Evolutionary conservation across 37 sponge, comb jelly and placozoan genomes (phyloP), one percentile per base, ranked within the genome.

Genomic region (Axinella damicornis): DNA sequence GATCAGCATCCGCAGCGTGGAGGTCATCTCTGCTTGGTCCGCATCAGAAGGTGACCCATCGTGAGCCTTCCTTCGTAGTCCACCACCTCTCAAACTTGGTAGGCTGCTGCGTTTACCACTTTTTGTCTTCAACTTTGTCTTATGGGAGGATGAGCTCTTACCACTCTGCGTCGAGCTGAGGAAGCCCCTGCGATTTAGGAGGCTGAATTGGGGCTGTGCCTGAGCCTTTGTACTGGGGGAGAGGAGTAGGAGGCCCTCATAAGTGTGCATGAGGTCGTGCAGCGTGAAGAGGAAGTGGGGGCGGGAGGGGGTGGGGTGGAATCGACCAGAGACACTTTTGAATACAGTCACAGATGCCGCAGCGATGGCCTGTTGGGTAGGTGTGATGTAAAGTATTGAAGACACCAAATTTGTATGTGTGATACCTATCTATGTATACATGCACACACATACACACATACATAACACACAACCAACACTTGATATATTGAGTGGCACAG

Each of bases 181-280:
- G 60, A 70, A 55, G 34, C 24, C 69, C 28, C 86, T 78, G 14
- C 78, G 78, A 60, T 78, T 56, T 30, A 71, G 78, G 46, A 71
- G 69, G 4, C 72, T 31, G 31, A 86, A 86, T 21, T 86, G 78
- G 13, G 78, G 71, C 13, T 39, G 67, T 0, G 77, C 20, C 36
- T 67, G 57, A 6, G 86, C 41, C 40, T 86, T 86, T 15, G 80
- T 66, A 31, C 19, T 59, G 9, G 74, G 69, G 39, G 80, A 60
- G 54, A 91, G 73, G 27, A 85, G 87, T 19, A 91, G 34, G 2
- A 91, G 38, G 13, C 91, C 91, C 37, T 91, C 27, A 70, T 54
- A 85, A 16, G 75, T 72, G 28, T 67, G 40, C 68, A 85, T 27
- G 37, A 85, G 70, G 70, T 91, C 81, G 30, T 84, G 86, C 35